Evolutionary conservation across 1,140 invertebrate species (phyloP).

Genomic region (Zaprionus ghesquierei): DNA sequence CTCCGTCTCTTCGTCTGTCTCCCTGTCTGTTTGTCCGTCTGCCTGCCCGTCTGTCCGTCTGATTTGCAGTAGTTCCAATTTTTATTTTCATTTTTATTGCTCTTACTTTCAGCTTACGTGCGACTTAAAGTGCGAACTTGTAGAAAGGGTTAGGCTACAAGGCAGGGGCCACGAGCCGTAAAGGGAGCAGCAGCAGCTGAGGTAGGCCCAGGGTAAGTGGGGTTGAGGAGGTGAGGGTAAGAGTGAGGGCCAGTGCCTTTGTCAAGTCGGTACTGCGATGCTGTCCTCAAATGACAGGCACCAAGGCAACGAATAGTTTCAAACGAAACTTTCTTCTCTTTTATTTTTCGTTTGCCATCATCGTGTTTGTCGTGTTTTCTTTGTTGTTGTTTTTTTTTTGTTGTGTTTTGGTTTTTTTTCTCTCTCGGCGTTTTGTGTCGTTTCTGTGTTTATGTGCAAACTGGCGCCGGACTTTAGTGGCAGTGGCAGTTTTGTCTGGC

Average conservation of each 20-base stretch:
- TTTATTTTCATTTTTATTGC: constrained; percentile 42
- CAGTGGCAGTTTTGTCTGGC: constrained; percentile 70
- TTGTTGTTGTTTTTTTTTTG: constrained; percentile 37
- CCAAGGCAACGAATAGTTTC: constrained; percentile 32
- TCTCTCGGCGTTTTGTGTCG: constrained; percentile 13
- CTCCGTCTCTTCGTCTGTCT: neutral
- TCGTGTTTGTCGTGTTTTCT: neutral
- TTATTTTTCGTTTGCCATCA: neutral
- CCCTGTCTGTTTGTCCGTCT: neutral
- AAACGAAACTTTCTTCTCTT: constrained; percentile 17
- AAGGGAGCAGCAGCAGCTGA: neutral
- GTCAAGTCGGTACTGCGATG: constrained; percentile 13
- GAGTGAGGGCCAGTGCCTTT: constrained; percentile 2
- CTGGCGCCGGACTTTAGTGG: constrained; percentile 69
- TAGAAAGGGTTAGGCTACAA: constrained; percentile 36
- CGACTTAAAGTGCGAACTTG: constrained; percentile 53
- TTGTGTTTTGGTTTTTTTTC: constrained; percentile 39
- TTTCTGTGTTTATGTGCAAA: constrained; percentile 61
- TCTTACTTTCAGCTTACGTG: constrained; percentile 53
- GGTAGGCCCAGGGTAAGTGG: neutral
- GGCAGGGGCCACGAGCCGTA: constrained; percentile 9
- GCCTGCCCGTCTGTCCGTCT: neutral
- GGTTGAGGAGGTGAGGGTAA: too few species aligned
- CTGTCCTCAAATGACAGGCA: constrained; percentile 32
- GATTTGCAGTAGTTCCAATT: constrained; percentile 38